Evolutionary conservation across 2,888 invertebrate genomes (phyloP), one percentile per base, ranked within the genome.

Genomic region (Drosophila pegasa): DNA sequence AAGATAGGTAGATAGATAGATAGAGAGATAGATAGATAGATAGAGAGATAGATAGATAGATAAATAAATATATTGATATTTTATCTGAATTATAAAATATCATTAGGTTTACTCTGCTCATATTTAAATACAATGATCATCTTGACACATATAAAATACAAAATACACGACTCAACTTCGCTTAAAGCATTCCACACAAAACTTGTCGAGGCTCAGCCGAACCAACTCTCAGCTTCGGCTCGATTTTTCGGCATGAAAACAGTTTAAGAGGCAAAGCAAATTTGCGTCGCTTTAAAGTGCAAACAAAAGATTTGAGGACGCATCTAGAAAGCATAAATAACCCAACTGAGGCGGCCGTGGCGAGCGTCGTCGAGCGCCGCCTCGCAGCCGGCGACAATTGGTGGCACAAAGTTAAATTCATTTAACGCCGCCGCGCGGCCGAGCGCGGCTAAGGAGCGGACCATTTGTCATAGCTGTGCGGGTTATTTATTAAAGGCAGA

Each of bases 401-500:
- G 14, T 37, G 35, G 14, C 22, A 16, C 4, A 51, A 51, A 51
- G 37, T 51, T 37, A 37, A 51, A 25, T 51, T 51, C 31, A 40
- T 31, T 54, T 20, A 38, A 51, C 6, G 50, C n/a, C n/a, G 12
- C 20, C 7, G 25, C 50, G 0, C 1, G 10, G 20, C 16, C 16
- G 10, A 41, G 14, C 7, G 12, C 8, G 7, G 48, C 31, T 6
- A 14, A 12, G 3, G 0, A 29, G 20, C 16, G 5, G 25, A 25
- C 43, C 33, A 48, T 60, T 62, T 61, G 61, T 41, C 62, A 50
- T 50, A 35, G 8, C 9, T 8, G 4, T 20, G 4, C 16, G 25
- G 10, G 16, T 41, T 63, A 41, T 50, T 50, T 50, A 61, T 61
- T 35, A 16, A 22, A 20, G n/a, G 25, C 31, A 16, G 22, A 33